Evolutionary conservation across 2,113 vertebrate genomes (phyloP).

Genomic region (Psophia crepitans): DNA sequence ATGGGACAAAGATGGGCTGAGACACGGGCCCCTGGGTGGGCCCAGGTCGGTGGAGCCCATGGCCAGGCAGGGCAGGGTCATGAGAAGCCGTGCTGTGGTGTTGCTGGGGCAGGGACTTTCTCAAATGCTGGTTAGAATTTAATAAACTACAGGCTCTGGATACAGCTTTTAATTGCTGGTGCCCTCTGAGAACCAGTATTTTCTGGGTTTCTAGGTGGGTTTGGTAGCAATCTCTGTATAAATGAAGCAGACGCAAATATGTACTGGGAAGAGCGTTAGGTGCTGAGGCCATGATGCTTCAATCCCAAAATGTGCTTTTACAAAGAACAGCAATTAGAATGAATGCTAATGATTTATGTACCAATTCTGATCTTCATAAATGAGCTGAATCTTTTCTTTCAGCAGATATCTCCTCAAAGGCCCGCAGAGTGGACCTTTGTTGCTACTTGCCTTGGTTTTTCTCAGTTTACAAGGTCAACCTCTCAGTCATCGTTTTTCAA

Average conservation of each 20-base stretch:
- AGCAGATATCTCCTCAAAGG: background rate
- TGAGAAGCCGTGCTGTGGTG: background rate
- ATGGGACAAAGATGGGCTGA: accelerated
- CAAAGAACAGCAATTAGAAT: accelerated
- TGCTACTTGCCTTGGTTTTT: background rate
- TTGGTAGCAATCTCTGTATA: background rate
- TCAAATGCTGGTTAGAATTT: background rate
- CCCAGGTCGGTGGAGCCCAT: accelerated
- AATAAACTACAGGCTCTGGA: background rate
- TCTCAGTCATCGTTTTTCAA: background rate
- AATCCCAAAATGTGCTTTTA: background rate
- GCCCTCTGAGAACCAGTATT: background rate
- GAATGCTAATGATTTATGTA: background rate
- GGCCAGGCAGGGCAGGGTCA: background rate
- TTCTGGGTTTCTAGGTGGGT: background rate
- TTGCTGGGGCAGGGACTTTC: background rate
- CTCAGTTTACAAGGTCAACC: background rate
- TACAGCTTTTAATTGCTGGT: background rate
- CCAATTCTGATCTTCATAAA: background rate
- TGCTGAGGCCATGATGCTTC: background rate
- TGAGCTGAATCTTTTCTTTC: background rate
- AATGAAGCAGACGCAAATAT: background rate
- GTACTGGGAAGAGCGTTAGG: background rate
- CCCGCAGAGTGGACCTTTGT: too few relatives aligned
- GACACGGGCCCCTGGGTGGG: accelerated